phyloP scores from a whole-genome alignment of 1,140 invertebrate species.

The Halictus rubicundus region DNA sequence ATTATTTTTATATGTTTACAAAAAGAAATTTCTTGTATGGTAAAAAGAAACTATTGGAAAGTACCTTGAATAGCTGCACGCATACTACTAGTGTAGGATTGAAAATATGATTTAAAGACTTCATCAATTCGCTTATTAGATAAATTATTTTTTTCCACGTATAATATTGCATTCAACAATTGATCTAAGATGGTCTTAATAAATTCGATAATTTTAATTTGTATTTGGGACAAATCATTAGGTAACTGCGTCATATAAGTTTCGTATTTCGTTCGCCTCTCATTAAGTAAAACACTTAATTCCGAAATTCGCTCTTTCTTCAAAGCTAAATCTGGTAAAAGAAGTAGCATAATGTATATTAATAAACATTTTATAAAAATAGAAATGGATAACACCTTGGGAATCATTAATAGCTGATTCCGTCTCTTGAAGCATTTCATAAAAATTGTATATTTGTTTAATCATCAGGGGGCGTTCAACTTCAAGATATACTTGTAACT shows the following conservation, averaged over 20 bases:
- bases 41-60: not conserved
- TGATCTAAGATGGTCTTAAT: conserved; percentile 22
- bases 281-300: conserved; percentile 29
- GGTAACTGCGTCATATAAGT: conserved; percentile 10
- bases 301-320: conserved; percentile 19
- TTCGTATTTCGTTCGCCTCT: conserved; percentile 10
- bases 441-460: conserved; percentile 32
- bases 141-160: not conserved
- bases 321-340: conserved; percentile 6
- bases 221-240: conserved; percentile 17
- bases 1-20: not conserved
- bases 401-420: conserved; percentile 35
- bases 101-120: conserved; percentile 46
- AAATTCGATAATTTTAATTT: conserved; percentile 31
- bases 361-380: not conserved
- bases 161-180: conserved; percentile 7
- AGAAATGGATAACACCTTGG: conserved; percentile 11
- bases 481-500: conserved; percentile 33
- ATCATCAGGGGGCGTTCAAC: conserved; percentile 35
- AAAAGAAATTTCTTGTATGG: not conserved
- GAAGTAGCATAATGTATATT: not conserved
- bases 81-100: conserved; percentile 53
- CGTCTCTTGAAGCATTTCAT: conserved; percentile 17
- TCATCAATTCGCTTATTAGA: conserved; percentile 51
- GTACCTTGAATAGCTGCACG: conserved; percentile 55